Conservation (phyloP, 2,113 vertebrate genomes). For the Girardinichthys multiradiatus region DNA sequence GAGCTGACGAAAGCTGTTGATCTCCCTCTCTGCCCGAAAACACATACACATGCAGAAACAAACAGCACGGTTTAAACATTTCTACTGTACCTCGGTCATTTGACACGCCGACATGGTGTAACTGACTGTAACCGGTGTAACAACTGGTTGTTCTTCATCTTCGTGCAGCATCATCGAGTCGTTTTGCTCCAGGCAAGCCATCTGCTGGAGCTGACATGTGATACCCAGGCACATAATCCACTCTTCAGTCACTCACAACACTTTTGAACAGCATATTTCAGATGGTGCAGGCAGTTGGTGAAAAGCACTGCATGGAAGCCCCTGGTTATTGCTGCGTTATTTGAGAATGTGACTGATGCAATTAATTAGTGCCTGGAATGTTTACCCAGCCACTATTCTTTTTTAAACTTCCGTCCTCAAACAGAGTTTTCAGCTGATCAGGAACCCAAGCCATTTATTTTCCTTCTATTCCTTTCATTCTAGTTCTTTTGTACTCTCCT, state of each 20-base stretch:
- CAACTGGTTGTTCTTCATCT: conserved; percentile 37
- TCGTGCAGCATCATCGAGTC: conserved; percentile 41
- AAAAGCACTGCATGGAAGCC: not conserved
- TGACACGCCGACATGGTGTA: conserved; percentile 31
- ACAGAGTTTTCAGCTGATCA: not conserved
- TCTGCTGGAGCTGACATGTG: conserved; percentile 58
- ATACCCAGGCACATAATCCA: conserved; percentile 52
- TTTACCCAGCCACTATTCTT: not conserved
- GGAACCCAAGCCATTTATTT: not conserved
- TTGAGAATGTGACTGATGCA: not conserved
- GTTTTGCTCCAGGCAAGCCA: conserved; percentile 55
- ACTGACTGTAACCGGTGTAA: conserved; percentile 46
- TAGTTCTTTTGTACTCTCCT: conserved; percentile 2
- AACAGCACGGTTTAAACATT: conserved; percentile 1
- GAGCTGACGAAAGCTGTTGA: conserved; percentile 38
- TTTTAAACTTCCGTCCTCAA: not conserved
- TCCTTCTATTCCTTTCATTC: not conserved
- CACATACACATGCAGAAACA: conserved; percentile 17
- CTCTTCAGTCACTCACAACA: conserved; percentile 9
- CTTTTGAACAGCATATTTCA: conserved; percentile 23
- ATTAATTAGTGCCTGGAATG: not conserved
- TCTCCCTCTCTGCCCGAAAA: conserved; percentile 16
- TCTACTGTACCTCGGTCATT: not conserved
- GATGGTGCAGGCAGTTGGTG: conserved; percentile 25
- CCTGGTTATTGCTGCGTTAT: not conserved